Conservation (phyloP, 2,113 vertebrate species). For the Axis porcinus region DNA sequence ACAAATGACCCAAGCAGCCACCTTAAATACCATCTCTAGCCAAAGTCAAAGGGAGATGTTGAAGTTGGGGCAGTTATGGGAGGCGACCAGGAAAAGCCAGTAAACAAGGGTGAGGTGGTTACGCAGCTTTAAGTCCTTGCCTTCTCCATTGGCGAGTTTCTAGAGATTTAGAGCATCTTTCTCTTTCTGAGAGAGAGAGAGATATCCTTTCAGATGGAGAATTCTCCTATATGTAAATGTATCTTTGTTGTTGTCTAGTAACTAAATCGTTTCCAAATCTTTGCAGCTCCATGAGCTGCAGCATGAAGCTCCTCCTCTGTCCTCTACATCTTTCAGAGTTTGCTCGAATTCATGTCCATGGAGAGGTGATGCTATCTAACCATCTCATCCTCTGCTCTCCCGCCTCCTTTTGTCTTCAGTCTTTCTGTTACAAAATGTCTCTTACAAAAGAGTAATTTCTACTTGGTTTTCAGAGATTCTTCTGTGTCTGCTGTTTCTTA, state of each 20-base stretch:
- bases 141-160: not conserved
- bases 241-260: not conserved
- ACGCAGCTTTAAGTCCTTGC: not conserved
- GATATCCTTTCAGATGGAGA: not conserved
- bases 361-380: not conserved
- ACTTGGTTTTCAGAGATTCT: not conserved
- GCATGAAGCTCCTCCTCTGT: not conserved
- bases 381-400: not conserved
- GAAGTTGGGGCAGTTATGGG: not conserved
- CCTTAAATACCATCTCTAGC: not conserved
- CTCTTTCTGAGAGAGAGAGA: not conserved
- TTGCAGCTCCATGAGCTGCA: not conserved
- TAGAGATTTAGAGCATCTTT: not conserved
- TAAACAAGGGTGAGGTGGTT: not conserved
- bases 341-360: not conserved
- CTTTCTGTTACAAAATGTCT: not conserved
- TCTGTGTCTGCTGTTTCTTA: not conserved
- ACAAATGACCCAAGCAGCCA: not conserved
- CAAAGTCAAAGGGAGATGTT: not conserved
- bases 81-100: not conserved
- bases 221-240: accelerated
- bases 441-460: not conserved
- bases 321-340: not conserved
- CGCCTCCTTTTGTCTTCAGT: not conserved
- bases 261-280: not conserved